Evolutionary conservation across 2,113 vertebrate genomes (phyloP).

Genomic region (Eulemur macaco): DNA sequence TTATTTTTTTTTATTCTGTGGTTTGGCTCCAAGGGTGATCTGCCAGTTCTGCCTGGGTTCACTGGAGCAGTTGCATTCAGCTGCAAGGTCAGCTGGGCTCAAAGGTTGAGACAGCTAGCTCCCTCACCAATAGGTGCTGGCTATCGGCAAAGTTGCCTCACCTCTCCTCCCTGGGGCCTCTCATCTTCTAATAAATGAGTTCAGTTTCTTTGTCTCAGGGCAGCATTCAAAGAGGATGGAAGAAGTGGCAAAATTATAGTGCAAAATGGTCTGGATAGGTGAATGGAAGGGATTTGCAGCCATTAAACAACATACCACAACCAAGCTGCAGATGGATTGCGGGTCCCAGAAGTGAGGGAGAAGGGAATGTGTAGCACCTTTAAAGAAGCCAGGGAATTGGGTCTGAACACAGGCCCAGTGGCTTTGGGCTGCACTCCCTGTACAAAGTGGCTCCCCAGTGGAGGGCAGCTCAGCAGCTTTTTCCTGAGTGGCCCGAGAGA

Average conservation of each 20-base stretch:
- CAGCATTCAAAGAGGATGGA: not conserved
- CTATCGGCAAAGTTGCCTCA: not conserved
- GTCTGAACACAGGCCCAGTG: not conserved
- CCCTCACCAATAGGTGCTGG: not conserved
- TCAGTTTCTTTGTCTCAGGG: not conserved
- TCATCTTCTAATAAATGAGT: not conserved
- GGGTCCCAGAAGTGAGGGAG: not conserved
- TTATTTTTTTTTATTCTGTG: not conserved
- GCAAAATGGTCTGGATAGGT: not conserved
- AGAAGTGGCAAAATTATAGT: not conserved
- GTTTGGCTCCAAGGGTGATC: not conserved
- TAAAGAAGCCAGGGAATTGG: not conserved
- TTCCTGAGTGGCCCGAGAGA: not conserved
- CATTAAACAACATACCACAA: not conserved
- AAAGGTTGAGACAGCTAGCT: fast-evolving
- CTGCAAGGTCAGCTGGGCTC: not conserved
- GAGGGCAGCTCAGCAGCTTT: not conserved
- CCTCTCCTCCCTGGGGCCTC: not conserved
- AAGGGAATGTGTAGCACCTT: not conserved
- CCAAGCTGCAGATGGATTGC: not conserved
- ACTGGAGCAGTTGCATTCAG: no score
- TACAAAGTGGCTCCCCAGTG: not conserved
- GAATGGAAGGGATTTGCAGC: not conserved
- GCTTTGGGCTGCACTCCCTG: not conserved
- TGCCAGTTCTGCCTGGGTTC: not conserved